phyloP scores from a whole-genome alignment of 2,888 invertebrate genomes.

The Aphodius granarius region DNA sequence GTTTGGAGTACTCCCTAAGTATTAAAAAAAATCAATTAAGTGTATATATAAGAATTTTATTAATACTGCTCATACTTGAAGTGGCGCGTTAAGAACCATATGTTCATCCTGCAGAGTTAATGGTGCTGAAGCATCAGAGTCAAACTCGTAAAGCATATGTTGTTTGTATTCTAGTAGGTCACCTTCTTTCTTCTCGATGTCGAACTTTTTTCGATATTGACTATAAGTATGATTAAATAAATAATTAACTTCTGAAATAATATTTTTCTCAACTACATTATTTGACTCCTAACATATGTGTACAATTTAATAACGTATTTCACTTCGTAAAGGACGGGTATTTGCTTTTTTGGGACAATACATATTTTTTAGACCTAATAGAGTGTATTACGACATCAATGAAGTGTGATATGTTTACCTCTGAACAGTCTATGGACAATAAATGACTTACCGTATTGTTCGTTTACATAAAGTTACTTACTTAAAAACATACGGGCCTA shows the following conservation, averaged over 20 bases:
- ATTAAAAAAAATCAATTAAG: background rate
- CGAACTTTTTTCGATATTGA: slow-evolving; percentile 15
- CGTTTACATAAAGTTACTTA: slow-evolving; percentile 38
- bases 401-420: too few species aligned
- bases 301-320: too few species aligned
- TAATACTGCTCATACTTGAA: slow-evolving; percentile 54
- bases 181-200: slow-evolving; percentile 38
- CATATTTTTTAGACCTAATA: too few species aligned
- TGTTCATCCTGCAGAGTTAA: slow-evolving; percentile 60
- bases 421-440: too few species aligned
- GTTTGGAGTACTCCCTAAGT: slow-evolving; percentile 13
- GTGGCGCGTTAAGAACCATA: slow-evolving; percentile 57
- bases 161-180: slow-evolving; percentile 60
- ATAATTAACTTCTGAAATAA: too few species aligned
- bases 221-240: slow-evolving; percentile 2
- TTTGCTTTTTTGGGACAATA: too few species aligned
- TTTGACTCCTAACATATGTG: too few species aligned
- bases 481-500: slow-evolving; percentile 57
- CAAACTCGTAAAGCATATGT: slow-evolving; percentile 58
- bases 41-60: background rate
- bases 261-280: too few species aligned
- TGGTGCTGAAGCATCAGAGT: slow-evolving; percentile 60
- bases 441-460: too few species aligned
- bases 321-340: too few species aligned
- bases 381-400: too few species aligned